phyloP scores from a whole-genome alignment of 2,888 invertebrate genomes.

The Flexamia atlantica region DNA sequence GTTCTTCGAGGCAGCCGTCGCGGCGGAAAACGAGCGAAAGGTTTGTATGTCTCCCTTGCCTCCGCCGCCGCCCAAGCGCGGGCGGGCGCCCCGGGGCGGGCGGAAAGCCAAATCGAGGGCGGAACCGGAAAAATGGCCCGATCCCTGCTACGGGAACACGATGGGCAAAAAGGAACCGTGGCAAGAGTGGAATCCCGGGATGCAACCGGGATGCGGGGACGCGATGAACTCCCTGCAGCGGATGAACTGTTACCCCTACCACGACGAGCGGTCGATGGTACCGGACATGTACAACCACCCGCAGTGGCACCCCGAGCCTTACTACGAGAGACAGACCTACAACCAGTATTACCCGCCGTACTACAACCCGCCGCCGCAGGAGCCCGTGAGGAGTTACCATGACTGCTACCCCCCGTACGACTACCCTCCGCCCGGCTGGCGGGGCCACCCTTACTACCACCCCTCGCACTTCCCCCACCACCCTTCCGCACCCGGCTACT shows the following conservation, averaged over 20 bases:
- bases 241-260: constrained; percentile 64
- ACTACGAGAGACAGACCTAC: constrained; percentile 56
- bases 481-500: constrained; percentile 51
- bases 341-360: constrained; percentile 63
- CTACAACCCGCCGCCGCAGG: constrained; percentile 58
- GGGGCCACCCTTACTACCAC: constrained; percentile 62
- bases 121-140: constrained; percentile 59
- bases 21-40: constrained; percentile 56
- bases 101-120: constrained; percentile 57
- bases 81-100: constrained; percentile 54
- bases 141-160: constrained; percentile 58
- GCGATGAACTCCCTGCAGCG: constrained; percentile 49
- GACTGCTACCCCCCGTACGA: constrained; percentile 65
- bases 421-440: constrained; percentile 66
- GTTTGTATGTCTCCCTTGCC: constrained; percentile 63
- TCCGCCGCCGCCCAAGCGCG: constrained; percentile 62
- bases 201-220: constrained; percentile 46
- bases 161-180: constrained; percentile 59
- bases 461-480: constrained; percentile 61
- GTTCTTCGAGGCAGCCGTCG: constrained; percentile 75
- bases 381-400: constrained; percentile 61
- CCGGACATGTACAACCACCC: constrained; percentile 48
- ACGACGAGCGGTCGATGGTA: constrained; percentile 50
- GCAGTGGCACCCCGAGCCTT: constrained; percentile 54
- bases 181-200: constrained; percentile 58